Conservation (phyloP, 2,113 vertebrate genomes). For the Bagarius yarrelli region DNA sequence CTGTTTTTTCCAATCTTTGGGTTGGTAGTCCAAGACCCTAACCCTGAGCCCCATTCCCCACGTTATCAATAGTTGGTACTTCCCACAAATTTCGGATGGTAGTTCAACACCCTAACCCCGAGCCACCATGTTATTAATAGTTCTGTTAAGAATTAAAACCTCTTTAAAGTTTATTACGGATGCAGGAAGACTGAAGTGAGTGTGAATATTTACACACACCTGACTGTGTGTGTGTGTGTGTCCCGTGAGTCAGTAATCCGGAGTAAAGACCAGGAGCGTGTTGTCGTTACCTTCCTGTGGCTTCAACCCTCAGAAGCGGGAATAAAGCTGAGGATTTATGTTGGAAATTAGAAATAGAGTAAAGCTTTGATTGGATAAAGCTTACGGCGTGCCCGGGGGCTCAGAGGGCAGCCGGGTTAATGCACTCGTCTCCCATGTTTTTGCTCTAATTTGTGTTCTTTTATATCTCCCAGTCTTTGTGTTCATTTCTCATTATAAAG, state of each 20-base stretch:
- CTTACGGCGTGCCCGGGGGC: background rate
- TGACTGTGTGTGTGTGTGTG: conserved; percentile 2
- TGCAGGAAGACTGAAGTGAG: too few relatives aligned
- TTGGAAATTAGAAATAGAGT: conserved; percentile 36
- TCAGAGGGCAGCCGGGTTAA: conserved; percentile 2
- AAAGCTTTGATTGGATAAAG: conserved; percentile 27
- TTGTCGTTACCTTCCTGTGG: background rate
- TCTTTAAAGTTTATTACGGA: too few relatives aligned
- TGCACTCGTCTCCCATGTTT: conserved; percentile 37
- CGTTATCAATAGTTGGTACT: too few relatives aligned
- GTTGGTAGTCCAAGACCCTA: too few relatives aligned
- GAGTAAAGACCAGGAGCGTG: background rate
- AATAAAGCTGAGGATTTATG: conserved; percentile 10
- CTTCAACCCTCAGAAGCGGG: background rate
- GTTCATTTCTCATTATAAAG: too few relatives aligned
- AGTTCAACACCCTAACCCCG: too few relatives aligned
- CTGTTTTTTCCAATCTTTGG: too few relatives aligned
- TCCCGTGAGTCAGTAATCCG: conserved; percentile 6
- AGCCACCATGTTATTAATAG: too few relatives aligned
- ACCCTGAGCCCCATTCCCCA: too few relatives aligned
- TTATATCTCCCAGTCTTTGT: conserved; percentile 34
- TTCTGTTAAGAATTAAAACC: too few relatives aligned
- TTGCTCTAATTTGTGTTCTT: conserved; percentile 40
- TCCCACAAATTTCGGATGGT: too few relatives aligned
- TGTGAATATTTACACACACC: background rate